phyloP scores from a whole-genome alignment of 1,140 invertebrate species.

The Drosophila mojavensis region DNA sequence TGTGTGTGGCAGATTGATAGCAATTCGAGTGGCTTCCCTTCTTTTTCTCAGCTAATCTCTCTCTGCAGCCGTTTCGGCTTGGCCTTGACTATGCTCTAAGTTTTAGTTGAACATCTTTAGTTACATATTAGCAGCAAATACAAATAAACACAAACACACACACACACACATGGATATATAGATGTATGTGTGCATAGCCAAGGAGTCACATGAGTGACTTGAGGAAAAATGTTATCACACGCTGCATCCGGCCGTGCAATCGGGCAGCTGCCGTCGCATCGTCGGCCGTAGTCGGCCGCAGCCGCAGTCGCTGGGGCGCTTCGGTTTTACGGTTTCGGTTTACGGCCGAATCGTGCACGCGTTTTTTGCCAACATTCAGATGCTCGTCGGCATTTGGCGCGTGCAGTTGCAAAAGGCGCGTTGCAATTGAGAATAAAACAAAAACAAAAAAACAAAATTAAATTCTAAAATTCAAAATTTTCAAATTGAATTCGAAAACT shows the following conservation, averaged over 20 bases:
- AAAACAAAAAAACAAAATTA: background rate
- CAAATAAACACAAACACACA: background rate
- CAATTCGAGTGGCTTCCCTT: conserved; percentile 42
- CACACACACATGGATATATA: background rate
- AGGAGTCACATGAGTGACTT: conserved; percentile 44
- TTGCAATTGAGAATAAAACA: background rate
- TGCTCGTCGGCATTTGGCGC: conserved; percentile 77
- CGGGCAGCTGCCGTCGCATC: background rate
- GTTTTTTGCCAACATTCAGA: conserved; percentile 58
- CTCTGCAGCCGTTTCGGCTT: background rate
- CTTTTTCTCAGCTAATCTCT: conserved; percentile 19
- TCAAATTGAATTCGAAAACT: background rate
- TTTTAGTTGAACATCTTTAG: conserved; percentile 29
- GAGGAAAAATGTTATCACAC: conserved; percentile 78
- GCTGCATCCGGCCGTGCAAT: conserved; percentile 68
- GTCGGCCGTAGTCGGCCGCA: conserved; percentile 2
- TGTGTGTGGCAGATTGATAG: conserved; percentile 33
- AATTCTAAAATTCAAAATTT: conserved; percentile 11
- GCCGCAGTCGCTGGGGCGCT: conserved; percentile 18
- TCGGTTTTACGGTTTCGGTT: conserved; percentile 31
- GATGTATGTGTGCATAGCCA: background rate
- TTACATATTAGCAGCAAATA: conserved; percentile 29
- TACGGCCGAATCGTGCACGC: conserved; percentile 14
- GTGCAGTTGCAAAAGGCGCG: conserved; percentile 64
- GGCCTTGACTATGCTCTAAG: conserved; percentile 33